These are phyloP conservation scores for Epirrita christyi DNA, from an alignment of 2,888 invertebrate genomes.

Conservation along the genomic window DNA sequence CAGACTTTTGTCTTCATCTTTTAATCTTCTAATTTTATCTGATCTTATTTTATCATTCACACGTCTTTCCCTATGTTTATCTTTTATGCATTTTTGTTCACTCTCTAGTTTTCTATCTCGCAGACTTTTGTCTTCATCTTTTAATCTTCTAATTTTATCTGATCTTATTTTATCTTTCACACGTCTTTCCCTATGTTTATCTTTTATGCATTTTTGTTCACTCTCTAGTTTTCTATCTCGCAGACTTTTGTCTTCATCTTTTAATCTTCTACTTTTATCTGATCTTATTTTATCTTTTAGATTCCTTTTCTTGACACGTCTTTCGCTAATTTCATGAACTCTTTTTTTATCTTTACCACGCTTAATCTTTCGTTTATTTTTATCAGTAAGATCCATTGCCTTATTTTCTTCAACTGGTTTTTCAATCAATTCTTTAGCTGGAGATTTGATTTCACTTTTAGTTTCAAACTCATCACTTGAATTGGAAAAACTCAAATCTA, in stretches of 20 bases:
- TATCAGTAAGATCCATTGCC: neutral
- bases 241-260: neutral
- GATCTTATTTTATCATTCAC: too few relatives aligned
- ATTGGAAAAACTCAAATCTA: conserved; percentile 2
- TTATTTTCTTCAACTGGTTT: neutral
- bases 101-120: conserved; percentile 3
- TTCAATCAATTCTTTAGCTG: neutral
- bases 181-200: neutral
- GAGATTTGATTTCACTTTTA: conserved; percentile 1
- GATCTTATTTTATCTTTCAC: too few relatives aligned
- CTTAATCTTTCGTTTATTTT: neutral
- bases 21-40: neutral
- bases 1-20: neutral
- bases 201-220: conserved; percentile 1
- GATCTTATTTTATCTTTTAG: neutral
- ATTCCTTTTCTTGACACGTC: neutral
- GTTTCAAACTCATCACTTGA: conserved; percentile 15
- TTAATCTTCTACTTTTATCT: neutral
- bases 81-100: conserved; percentile 1
- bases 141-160: neutral
- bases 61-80: neutral
- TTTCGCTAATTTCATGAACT: neutral
- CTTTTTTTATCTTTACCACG: neutral
- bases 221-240: conserved; percentile 3
- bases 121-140: neutral